A percentile compares a stretch with the other conserved stretches of the same genome.
Evolutionary conservation across 2,797 vertebrate species (phyloP).

Genomic region (Petrocephalus schoutedeni): DNA sequence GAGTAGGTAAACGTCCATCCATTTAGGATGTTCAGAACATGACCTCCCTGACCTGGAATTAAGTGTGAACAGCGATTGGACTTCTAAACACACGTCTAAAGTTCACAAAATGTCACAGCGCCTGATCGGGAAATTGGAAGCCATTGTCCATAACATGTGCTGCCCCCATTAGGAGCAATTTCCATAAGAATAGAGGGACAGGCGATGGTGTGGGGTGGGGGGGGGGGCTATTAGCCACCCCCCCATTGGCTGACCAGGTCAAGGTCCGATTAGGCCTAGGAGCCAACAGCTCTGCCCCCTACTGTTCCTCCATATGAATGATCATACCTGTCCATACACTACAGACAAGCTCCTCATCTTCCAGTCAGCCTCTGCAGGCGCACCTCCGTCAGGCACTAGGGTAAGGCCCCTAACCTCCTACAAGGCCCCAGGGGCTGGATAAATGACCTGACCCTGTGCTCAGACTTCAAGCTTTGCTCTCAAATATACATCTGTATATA

Average conservation of each 20-base stretch:
- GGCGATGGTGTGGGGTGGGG: conserved; percentile 28
- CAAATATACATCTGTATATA: neutral
- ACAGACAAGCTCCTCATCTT: neutral
- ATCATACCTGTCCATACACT: neutral
- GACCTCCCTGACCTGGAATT: neutral
- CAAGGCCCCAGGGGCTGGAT: neutral
- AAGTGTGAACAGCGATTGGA: neutral
- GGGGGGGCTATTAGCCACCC: conserved; percentile 31
- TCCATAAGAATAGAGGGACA: conserved; percentile 56
- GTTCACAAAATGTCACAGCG: conserved; percentile 61
- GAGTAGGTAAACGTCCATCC: neutral
- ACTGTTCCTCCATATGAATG: neutral
- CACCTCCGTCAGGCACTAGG: neutral
- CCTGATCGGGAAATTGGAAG: conserved; percentile 61
- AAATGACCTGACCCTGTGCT: neutral
- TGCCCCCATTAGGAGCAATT: conserved; percentile 46
- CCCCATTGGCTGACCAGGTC: conserved; percentile 20
- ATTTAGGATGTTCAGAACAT: neutral
- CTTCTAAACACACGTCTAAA: conserved; percentile 53
- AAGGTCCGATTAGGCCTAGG: conserved; percentile 25
- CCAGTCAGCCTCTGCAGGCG: neutral
- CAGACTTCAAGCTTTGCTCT: neutral
- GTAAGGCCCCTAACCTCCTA: neutral
- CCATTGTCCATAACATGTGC: conserved; percentile 50
- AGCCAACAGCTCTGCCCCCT: neutral